Percentiles rank a stretch among this genome's conserved stretches.
phyloP scores from a whole-genome alignment of 1,140 invertebrate genomes.

The Saccostrea glomerata region DNA sequence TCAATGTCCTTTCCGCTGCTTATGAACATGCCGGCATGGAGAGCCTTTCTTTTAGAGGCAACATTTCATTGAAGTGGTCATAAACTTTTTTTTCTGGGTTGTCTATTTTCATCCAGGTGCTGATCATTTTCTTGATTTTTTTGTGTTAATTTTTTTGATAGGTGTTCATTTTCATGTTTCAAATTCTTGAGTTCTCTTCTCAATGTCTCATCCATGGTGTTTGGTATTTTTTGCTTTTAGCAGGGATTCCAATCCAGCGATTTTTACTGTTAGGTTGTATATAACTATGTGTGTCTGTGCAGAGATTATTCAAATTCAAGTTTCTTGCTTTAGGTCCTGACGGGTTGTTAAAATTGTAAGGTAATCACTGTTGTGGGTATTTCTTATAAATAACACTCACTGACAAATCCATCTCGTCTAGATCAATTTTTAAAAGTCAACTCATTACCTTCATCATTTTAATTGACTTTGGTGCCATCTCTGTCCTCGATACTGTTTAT shows the following conservation, averaged over 20 bases:
- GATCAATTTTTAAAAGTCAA: no score
- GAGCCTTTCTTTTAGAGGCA: no score
- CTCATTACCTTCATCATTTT: no score
- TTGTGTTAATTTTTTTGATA: background rate
- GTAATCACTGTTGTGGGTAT: no score
- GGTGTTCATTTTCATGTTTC: background rate
- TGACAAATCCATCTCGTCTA: no score
- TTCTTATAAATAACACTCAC: no score
- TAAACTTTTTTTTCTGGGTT: background rate
- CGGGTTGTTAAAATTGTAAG: no score
- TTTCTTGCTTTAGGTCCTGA: no score
- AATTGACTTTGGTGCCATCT: background rate
- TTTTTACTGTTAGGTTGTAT: background rate
- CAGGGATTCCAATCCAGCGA: background rate
- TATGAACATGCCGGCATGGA: background rate
- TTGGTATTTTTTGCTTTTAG: background rate
- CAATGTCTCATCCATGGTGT: background rate
- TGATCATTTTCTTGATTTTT: background rate
- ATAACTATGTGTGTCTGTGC: background rate
- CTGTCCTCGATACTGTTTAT: no score
- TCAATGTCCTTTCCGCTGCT: no score
- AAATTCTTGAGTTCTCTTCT: background rate
- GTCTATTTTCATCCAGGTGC: background rate
- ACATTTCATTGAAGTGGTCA: background rate
- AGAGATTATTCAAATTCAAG: no score